Evolutionary conservation across 2,888 invertebrate genomes (phyloP), one percentile per base, ranked within the genome.

Genomic region (Lissocephala sabroskyi): DNA sequence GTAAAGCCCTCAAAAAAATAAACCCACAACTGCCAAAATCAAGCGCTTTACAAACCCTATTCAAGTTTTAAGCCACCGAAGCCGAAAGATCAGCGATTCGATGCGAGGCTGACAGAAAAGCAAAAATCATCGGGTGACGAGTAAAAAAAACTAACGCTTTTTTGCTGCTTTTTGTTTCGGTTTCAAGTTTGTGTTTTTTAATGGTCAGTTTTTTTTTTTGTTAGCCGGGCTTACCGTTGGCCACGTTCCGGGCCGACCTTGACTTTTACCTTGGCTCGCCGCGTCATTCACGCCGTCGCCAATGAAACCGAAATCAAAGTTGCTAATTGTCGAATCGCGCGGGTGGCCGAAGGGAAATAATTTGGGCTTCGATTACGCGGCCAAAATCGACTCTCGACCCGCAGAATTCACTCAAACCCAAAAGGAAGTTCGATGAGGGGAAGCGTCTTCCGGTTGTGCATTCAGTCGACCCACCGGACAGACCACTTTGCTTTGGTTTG

Each of bases 251-350:
- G 16, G 17, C 1, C 44, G 67, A 54, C 75, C 78, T 75, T 76
- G 75, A 76, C 78, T 76, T 73, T 71, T 56, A 71, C 77, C 74
- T 75, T 60, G 50, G 58, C 45, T 46, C 40, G 41, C 41, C n/a
- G n/a, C 13, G 42, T 40, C 42, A 46, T 37, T 41, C 33, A 41
- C 47, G 14, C 41, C 49, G 45, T 45, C 42, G 36, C 41, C 33
- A 41, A 41, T 33, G 11, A 44, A 41, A 29, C 37, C 26, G 30
- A 42, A 43, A 46, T 45, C 49, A 56, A 43, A 56, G 51, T 40
- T 41, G 56, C 56, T 61, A 65, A 68, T 68, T 73, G 61, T 49
- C 49, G 4, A 37, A 40, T n/a, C 2, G 44, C 43, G 50, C 41
- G 45, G 62, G 42, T 50, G 7, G 23, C 23, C 23, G 23, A n/a